Evolutionary conservation across 2,113 vertebrate genomes (phyloP), one percentile per base, ranked within the genome.

Genomic region (Canis aureus): DNA sequence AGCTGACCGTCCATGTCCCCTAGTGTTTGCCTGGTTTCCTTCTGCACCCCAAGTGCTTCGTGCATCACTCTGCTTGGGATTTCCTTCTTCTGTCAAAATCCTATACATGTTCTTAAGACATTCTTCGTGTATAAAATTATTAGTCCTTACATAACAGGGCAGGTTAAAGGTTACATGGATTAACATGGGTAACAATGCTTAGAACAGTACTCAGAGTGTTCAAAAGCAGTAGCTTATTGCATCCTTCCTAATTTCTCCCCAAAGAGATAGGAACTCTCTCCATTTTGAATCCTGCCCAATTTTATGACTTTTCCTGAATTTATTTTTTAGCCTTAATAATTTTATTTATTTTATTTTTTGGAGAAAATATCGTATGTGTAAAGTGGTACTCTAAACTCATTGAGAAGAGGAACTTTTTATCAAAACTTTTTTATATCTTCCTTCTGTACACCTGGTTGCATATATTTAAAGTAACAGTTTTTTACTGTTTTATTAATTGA

Each of bases 31-130:
- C n/a, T 38, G 35, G 6, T 84, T 85, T 96, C n/a, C 78, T 73
- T 89, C 25, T 64, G 69, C 25, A 12, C 16, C 27, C 67, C 43
- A 76, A 17, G 67, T 4, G 27, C 29, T 62, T 32, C 3, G 25
- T 89, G 20, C 7, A 51, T 66, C 29, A 76, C 19, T 76, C 91
- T 96, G 84, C 66, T 69, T 96, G 89, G 60, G 51, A 93, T 95
- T 96, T 97, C 81, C 92, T 95, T 96, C 96, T 91, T 78, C 49
- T 62, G 15, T 74, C 25, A 89, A 89, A 92, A 91, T 94, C n/a
- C 23, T 60, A 8, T 49, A 23, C 29, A 27, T 1, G 20, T 73
- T 5, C 11, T 86, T 11, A 97, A 85, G 64, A 27, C 20, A 38
- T 71, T 93, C 22, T 59, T 94, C 62, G 51, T 62, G 11, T 82